Conservation (phyloP, 2,888 invertebrate genomes). For the Pammene fasciana region DNA sequence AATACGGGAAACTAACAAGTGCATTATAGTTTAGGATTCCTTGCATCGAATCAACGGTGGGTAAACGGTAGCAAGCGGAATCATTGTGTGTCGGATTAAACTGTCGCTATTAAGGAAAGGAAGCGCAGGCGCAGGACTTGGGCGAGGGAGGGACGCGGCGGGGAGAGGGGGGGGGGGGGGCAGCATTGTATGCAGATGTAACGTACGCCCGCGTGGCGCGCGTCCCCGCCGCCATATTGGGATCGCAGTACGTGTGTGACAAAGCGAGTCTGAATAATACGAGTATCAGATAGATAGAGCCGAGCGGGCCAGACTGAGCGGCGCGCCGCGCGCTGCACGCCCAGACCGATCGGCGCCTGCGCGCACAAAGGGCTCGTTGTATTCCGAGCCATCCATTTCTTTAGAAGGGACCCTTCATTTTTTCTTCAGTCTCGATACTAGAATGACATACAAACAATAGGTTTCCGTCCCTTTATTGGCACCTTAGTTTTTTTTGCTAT, state of each 20-base stretch:
- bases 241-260: conserved; percentile 50
- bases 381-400: conserved; percentile 68
- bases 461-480: conserved; percentile 84
- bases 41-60: conserved; percentile 24
- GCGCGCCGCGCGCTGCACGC: conserved; percentile 60
- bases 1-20: neutral
- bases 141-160: conserved; percentile 22
- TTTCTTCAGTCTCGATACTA: conserved; percentile 75
- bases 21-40: neutral
- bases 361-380: conserved; percentile 80
- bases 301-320: conserved; percentile 61
- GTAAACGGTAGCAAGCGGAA: conserved; percentile 38
- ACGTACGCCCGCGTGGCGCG: conserved; percentile 47
- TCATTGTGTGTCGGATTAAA: conserved; percentile 41
- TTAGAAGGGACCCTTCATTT: conserved; percentile 71
- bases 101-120: conserved; percentile 37
- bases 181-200: conserved; percentile 61
- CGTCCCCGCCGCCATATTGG: conserved; percentile 48
- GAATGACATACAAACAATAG: conserved; percentile 81
- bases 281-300: conserved; percentile 44
- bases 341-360: conserved; percentile 82
- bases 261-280: conserved; percentile 47
- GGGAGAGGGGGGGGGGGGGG: conserved; percentile 29
- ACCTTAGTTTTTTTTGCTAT: conserved; percentile 79
- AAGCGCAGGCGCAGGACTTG: conserved; percentile 33